A percentile compares a stretch with the other conserved stretches of the same genome.
Conservation (phyloP, 2,888 invertebrate genomes). For the Oligia fasciuncula region DNA sequence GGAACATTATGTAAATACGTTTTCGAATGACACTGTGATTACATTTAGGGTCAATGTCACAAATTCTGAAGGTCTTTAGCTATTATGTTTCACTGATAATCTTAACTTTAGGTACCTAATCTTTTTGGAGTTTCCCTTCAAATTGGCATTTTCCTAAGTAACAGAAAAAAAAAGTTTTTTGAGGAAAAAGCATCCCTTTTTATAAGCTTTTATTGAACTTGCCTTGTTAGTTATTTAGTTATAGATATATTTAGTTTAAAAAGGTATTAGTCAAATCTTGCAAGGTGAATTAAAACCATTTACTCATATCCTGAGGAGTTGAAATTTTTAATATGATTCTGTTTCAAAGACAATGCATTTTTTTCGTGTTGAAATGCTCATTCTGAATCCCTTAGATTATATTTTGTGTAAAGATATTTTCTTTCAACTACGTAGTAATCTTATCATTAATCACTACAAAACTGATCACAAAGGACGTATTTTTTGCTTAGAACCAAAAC, state of each 20-base stretch:
- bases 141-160: not conserved
- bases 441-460: no score
- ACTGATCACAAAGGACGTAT: no score
- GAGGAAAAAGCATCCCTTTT: not conserved
- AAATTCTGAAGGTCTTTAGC: not conserved
- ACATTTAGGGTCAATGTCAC: constrained; percentile 1
- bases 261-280: no score
- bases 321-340: no score
- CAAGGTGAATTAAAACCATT: no score
- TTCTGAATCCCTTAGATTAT: not conserved
- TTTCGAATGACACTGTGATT: not conserved
- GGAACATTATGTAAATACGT: constrained; percentile 21
- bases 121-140: not conserved
- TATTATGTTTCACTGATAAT: not conserved
- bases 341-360: not conserved
- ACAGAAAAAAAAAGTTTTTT: not conserved
- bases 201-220: no score
- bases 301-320: not conserved
- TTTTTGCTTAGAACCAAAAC: no score
- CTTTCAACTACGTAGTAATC: no score
- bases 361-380: not conserved
- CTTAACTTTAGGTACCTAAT: not conserved
- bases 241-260: no score
- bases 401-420: not conserved
- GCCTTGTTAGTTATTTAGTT: no score